Conservation (phyloP, 2,113 vertebrate genomes). For the Peromyscus polionotus region DNA sequence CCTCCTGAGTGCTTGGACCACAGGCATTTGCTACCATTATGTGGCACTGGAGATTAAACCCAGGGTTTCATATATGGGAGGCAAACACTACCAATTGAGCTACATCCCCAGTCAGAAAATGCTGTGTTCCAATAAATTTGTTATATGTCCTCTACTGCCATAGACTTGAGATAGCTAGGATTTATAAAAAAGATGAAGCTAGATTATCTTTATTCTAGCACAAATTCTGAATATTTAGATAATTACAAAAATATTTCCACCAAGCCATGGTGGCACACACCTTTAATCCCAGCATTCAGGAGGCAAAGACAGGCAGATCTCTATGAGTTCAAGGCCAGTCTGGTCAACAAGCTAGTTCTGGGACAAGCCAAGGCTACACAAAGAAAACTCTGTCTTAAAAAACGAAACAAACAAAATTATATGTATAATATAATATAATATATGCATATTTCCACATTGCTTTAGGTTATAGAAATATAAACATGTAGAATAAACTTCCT, state of each 20-base stretch:
- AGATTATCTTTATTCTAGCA: slow-evolving; percentile 10
- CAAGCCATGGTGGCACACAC: background rate
- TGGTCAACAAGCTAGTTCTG: background rate
- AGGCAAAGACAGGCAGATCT: background rate
- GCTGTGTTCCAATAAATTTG: slow-evolving; percentile 44
- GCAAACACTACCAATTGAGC: background rate
- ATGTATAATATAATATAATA: background rate
- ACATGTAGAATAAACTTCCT: background rate
- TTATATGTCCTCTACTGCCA: background rate
- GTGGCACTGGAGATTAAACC: background rate
- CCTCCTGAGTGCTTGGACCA: background rate
- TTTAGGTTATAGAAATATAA: slow-evolving; percentile 57
- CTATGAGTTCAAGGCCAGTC: background rate
- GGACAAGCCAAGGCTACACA: background rate
- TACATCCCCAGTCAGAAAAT: background rate
- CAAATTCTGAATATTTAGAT: slow-evolving; percentile 49
- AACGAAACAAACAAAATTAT: background rate
- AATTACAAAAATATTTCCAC: background rate
- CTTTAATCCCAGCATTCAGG: background rate
- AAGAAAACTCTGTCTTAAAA: background rate
- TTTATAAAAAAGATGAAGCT: background rate
- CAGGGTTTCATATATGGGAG: background rate
- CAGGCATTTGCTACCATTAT: background rate
- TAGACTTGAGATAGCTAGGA: background rate
- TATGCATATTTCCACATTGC: background rate